Base-by-base conservation (phyloP, 2,888 invertebrate species). In the Synergus umbraculus region DNA sequence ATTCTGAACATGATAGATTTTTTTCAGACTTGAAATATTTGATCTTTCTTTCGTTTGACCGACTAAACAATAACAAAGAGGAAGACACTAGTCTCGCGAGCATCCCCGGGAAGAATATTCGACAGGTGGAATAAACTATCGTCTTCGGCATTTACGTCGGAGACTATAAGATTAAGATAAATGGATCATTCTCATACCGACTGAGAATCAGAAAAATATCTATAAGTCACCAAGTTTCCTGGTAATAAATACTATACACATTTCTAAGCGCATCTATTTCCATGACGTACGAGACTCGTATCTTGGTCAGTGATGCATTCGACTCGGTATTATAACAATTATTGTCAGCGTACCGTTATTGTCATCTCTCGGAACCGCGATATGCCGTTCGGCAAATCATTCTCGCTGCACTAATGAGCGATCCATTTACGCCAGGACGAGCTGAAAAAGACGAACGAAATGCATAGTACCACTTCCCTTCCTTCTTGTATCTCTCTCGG, bases 291-390 rank as follows among this genome's bases (percentile, higher is more conserved):
- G 44, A 29, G 44, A 44, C 22, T 69, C 44, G 49, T 69, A 69
- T 69, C 69, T 69, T 69, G 69, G 69, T 69, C 69, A 69, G 69
- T 54, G 69, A 69, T 69, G 49, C 69, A 69, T 69, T 69, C 49
- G 69, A 13, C 49, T 29, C 29, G 15, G 49, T 37, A 69, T 29
- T 37, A 69, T 29, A 69, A 69, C 69, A 69, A 69, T 69, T 69
- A 69, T 54, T 69, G 49, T 69, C 69, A 69, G n/a, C 15, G 37
- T 49, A 69, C 69, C 69, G 69, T 69, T 69, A 69, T 69, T 69
- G 69, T 69, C 69, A 69, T 69, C 49, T 13, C 69, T 69, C 49
- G 49, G 49, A 69, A 69, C 46, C 49, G 15, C 15, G 49, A 69
- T 65, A 64, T 37, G n/a, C 65, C 43, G 65, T 69, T 69, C 49